phyloP scores from a whole-genome alignment of 1,140 invertebrate genomes.

The Aphis gossypii region DNA sequence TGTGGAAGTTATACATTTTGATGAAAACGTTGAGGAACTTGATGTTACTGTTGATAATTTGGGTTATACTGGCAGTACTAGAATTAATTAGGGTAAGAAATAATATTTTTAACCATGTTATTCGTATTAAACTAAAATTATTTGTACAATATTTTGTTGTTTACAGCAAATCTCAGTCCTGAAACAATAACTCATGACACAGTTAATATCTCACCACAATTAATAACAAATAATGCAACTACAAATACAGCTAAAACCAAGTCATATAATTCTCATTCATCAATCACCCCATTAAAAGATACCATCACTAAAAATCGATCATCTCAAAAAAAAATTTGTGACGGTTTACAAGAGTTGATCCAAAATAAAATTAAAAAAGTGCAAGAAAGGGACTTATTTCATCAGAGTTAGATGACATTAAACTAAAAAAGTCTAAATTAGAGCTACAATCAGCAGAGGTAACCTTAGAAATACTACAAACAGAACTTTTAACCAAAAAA shows the following conservation, averaged over 20 bases:
- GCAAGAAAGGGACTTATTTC: no score
- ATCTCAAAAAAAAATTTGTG: not conserved
- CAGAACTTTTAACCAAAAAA: not conserved
- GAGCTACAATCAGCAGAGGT: not conserved
- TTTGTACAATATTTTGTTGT: not conserved
- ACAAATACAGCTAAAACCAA: not conserved
- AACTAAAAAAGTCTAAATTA: not conserved
- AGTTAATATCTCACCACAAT: not conserved
- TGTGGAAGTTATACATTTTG: no score
- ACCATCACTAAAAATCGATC: not conserved
- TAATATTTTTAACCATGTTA: not conserved
- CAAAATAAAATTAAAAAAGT: not conserved
- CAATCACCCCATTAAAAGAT: no score
- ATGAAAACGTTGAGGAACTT: no score
- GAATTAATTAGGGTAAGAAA: not conserved
- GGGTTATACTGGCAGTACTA: not conserved
- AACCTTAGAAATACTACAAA: not conserved
- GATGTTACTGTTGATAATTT: no score
- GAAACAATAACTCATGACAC: not conserved
- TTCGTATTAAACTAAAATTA: not conserved
- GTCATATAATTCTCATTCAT: not conserved
- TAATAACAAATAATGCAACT: no score
- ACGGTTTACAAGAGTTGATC: not conserved
- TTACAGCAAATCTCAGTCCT: not conserved
- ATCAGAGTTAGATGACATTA: no score